A percentile compares a stretch with the other conserved stretches of the same genome.
Conservation (phyloP, 2,888 invertebrate species). For the Pantelozetes paolii region DNA sequence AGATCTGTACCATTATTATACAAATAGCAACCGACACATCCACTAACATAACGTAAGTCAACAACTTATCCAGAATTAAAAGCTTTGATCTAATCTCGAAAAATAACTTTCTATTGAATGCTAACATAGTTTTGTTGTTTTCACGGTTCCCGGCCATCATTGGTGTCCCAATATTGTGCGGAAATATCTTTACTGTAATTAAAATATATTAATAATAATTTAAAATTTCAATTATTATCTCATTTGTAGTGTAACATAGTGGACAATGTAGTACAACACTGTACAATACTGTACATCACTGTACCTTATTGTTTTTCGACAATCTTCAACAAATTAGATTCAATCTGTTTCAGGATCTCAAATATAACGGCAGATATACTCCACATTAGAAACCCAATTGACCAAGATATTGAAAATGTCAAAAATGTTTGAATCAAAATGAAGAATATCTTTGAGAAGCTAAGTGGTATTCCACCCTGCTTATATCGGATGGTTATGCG, state of each 20-base stretch:
- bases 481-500: no score
- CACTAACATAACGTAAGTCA: neutral
- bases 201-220: no score
- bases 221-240: no score
- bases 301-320: neutral
- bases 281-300: neutral
- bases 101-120: neutral
- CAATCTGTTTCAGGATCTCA: neutral
- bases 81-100: neutral
- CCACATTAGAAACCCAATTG: conserved; percentile 1
- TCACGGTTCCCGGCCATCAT: neutral
- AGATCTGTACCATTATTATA: neutral
- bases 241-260: no score
- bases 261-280: neutral
- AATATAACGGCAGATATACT: neutral
- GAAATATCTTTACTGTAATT: neutral
- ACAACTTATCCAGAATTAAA: neutral
- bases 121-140: neutral
- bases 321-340: neutral
- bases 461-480: neutral
- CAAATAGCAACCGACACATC: neutral
- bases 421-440: neutral
- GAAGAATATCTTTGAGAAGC: neutral
- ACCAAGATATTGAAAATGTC: neutral
- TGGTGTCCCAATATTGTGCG: neutral